Base-by-base conservation (phyloP, 92 coral and sea anemone genomes). In the Epizoanthus scotinus region DNA sequence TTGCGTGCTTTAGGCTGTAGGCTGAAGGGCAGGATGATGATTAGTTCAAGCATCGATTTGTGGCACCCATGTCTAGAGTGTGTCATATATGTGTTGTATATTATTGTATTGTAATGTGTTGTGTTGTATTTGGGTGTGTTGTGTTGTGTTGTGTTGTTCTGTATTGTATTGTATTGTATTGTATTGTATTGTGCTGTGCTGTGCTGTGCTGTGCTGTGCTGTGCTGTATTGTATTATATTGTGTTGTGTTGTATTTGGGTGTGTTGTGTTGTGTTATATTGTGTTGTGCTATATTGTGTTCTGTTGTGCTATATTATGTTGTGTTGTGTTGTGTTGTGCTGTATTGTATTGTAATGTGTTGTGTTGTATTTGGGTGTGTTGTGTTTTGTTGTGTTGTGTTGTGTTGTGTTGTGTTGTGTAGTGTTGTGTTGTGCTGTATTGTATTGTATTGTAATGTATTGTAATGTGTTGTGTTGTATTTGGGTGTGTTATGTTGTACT, bases 1-100 rank as follows among this genome's bases (percentile, higher is more conserved):
- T 89, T 0, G 98, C 94, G 25, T 95, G 98, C 70, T 95, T 95
- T 55, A 95, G 91, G 58, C 95, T 93, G 85, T 95, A 93, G 18
- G 98, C 98, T 92, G 67, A 34, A 78, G 67, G 18, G 22, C 34
- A 61, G 26, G 55, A 54, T 1, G 19, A 50, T 1, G 27, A 59
- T 17, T 15, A 42, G 7, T 61, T 22, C 18, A 22, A 61, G 67
- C 31, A 61, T n/a, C n/a, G n/a, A n/a, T n/a, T n/a, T n/a, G n/a
- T n/a, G 17, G 13, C 17, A 47, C 2, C 52, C 9, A 47, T 47
- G 52, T 47, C 14, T 47, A 15, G 52, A 47, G 52, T 13, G 52
- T 47, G 8, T 44, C 52, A 44, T 44, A 9, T 47, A 13, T 44
- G 52, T 44, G 14, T 44, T 44, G 52, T 44, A 2, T 44, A 8